A percentile compares a stretch with the other conserved stretches of the same genome.
These are phyloP conservation scores for Percopsis omiscomaycus DNA, from an alignment of 2,797 vertebrate species.

Conservation along the genomic window DNA sequence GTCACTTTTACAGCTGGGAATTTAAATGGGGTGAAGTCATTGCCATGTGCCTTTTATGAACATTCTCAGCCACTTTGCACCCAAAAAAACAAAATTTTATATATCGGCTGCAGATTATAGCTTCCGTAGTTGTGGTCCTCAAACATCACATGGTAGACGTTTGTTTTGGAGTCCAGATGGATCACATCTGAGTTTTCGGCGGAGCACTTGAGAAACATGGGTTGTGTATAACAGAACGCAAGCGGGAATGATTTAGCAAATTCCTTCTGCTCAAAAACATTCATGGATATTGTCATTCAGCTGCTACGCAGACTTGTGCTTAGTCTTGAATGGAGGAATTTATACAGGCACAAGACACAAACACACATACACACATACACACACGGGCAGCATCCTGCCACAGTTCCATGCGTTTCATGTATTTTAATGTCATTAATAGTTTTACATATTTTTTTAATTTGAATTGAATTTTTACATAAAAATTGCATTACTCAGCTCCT, in stretches of 20 bases:
- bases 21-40: conserved; percentile 50
- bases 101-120: conserved; percentile 14
- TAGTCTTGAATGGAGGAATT: conserved; percentile 20
- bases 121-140: conserved; percentile 5
- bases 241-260: conserved; percentile 30
- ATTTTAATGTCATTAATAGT: conserved; percentile 8
- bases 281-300: conserved; percentile 6
- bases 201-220: conserved; percentile 33
- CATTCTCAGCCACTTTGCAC: conserved; percentile 30
- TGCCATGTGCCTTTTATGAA: not conserved
- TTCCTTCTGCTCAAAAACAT: conserved; percentile 46
- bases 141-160: not conserved
- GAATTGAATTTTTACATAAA: too few species aligned
- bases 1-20: conserved; percentile 21
- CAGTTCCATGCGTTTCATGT: not conserved
- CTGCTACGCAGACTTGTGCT: conserved; percentile 35
- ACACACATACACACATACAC: conserved; percentile 19
- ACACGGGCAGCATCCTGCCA: conserved; percentile 25
- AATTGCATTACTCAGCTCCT: too few species aligned
- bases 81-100: not conserved
- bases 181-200: conserved; percentile 27
- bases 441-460: not conserved
- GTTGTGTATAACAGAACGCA: conserved; percentile 24
- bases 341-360: conserved; percentile 7
- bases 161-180: conserved; percentile 31